Evolutionary conservation across 2,113 vertebrate genomes (phyloP), one percentile per base, ranked within the genome.

Genomic region (Riparia riparia): DNA sequence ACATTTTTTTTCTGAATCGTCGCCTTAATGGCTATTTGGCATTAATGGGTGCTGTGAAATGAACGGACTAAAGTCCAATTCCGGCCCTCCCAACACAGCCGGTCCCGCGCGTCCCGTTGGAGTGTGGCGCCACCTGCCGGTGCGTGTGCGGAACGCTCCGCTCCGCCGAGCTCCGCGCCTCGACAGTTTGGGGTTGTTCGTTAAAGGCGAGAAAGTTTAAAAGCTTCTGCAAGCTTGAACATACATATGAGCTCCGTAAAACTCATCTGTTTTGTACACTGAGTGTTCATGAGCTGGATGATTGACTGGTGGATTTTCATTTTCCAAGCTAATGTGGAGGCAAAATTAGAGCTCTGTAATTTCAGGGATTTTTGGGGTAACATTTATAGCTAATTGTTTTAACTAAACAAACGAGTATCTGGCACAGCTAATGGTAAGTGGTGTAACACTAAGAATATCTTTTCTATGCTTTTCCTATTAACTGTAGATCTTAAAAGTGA

Each of bases 401-500:
- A 78, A 70, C 26, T 44, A 17, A 65, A 25, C 6, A 60, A 86
- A 19, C 10, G 50, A 26, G 2, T 39, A 28, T 44, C 10, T 2
- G 17, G 24, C 58, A 63, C 6, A 24, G 25, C 17, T 42, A 24
- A 39, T 15, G 17, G 31, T 61, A 63, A 51, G n/a, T 45, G 16
- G 5, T 61, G 22, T 72, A 72, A 73, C 34, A 41, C 13, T 65
- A 42, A 51, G 17, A 2, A 16, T 17, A 5, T 20, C 21, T 39
- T 13, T 49, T 64, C 34, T 50, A 1, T 31, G 20, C 3, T 93
- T 83, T 88, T 80, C 69, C 54, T 84, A 14, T 61, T 72, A 47
- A 28, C 53, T 85, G 22, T 89, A 99, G 99, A 80, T 99, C 16
- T 93, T 97, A 77, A 95, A 97, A 19, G 57, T 98, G 53, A 97